phyloP scores from a whole-genome alignment of 2,888 invertebrate species.

The Drosophila helvetica region DNA sequence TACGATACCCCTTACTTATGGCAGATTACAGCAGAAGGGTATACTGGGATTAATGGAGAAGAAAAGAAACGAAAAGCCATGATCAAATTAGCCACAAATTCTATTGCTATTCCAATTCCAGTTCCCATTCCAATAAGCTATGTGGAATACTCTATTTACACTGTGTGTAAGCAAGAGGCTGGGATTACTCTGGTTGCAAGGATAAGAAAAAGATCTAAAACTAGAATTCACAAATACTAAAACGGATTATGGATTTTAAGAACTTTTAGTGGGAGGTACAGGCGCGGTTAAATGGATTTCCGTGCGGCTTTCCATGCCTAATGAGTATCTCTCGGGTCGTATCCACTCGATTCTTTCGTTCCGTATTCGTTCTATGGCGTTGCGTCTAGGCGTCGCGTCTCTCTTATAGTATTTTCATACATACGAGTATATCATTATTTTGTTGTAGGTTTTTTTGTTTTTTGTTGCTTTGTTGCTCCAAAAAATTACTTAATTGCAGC shows the following conservation, averaged over 20 bases:
- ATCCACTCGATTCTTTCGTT: neutral
- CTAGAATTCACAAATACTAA: no score
- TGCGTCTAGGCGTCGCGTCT: conserved; percentile 34
- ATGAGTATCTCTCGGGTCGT: neutral
- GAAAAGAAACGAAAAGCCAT: no score
- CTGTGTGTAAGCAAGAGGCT: no score
- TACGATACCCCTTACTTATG: neutral
- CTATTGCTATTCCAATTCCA: no score
- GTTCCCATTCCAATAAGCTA: no score
- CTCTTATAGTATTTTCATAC: conserved; percentile 6
- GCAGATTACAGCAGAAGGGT: neutral
- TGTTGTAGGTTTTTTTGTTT: conserved; percentile 23
- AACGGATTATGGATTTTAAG: no score
- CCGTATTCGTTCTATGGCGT: conserved; percentile 17
- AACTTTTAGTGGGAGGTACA: no score
- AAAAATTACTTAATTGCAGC: conserved; percentile 78
- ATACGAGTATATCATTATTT: conserved; percentile 61
- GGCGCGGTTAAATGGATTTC: no score
- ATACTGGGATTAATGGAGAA: neutral
- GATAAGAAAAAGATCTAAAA: no score
- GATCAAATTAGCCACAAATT: no score
- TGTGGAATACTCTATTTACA: no score
- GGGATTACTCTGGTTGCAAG: no score
- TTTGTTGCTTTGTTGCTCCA: conserved; percentile 55
- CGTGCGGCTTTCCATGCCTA: neutral